A percentile compares a stretch with the other conserved stretches of the same genome.
phyloP scores from a whole-genome alignment of 2,797 vertebrate species.

The Centropyge bicolor region DNA sequence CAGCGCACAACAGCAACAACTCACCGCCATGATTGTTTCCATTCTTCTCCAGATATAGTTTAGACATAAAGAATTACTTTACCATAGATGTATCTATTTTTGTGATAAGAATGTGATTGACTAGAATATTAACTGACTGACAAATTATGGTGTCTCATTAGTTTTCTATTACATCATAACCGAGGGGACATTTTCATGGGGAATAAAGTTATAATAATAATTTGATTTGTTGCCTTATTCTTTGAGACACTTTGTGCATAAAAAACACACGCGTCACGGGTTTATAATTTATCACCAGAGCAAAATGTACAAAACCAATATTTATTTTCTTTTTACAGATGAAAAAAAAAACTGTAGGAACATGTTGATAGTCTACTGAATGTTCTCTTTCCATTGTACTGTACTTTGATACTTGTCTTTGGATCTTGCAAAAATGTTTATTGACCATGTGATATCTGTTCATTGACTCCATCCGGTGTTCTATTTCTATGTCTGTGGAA shows the following conservation, averaged over 20 bases:
- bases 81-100: constrained; percentile 76
- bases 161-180: constrained; percentile 39
- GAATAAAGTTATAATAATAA: constrained; percentile 45
- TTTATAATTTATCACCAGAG: constrained; percentile 64
- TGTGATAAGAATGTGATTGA: constrained; percentile 58
- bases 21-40: constrained; percentile 79
- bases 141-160: constrained; percentile 36
- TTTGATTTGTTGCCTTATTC: constrained; percentile 80
- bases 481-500: constrained; percentile 81
- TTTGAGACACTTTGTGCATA: constrained; percentile 61
- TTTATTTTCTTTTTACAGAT: constrained; percentile 77
- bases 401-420: constrained; percentile 81
- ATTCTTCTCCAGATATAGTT: constrained; percentile 51
- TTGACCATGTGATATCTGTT: constrained; percentile 75
- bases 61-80: constrained; percentile 46
- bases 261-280: constrained; percentile 30
- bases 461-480: constrained; percentile 74
- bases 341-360: constrained; percentile 56
- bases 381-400: constrained; percentile 76
- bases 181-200: constrained; percentile 34
- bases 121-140: constrained; percentile 47
- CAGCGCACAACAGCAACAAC: constrained; percentile 65
- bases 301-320: constrained; percentile 63
- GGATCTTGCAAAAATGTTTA: constrained; percentile 73
- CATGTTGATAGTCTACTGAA: constrained; percentile 76